A percentile compares a stretch with the other conserved stretches of the same genome.
These are phyloP conservation scores for Trypoxylus dichotomus DNA, from an alignment of 1,140 invertebrate genomes.

Conservation along the genomic window DNA sequence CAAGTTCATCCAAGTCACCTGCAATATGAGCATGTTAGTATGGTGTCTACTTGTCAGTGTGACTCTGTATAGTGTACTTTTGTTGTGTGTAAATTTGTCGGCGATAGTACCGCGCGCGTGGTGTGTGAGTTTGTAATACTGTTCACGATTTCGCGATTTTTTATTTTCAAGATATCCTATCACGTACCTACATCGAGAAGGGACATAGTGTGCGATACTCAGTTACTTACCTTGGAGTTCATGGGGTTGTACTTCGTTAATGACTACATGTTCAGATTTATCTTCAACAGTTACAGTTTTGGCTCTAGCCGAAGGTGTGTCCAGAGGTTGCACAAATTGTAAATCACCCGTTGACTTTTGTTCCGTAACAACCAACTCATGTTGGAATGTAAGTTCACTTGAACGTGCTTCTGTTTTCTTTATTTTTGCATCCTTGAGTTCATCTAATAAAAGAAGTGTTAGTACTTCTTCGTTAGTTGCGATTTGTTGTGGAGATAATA, in stretches of 20 bases:
- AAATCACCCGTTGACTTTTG: slow-evolving; percentile 54
- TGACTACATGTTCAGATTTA: slow-evolving; percentile 46
- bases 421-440: slow-evolving; percentile 45
- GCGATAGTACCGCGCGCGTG: slow-evolving; percentile 7
- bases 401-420: slow-evolving; percentile 53
- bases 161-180: not conserved
- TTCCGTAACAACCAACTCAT: slow-evolving; percentile 59
- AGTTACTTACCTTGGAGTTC: slow-evolving; percentile 59
- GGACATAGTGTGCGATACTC: slow-evolving; percentile 17
- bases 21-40: slow-evolving; percentile 46
- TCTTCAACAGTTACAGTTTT: slow-evolving; percentile 45
- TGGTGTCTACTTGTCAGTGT: slow-evolving; percentile 33
- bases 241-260: slow-evolving; percentile 55
- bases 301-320: slow-evolving; percentile 42
- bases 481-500: slow-evolving; percentile 52
- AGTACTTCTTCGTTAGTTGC: slow-evolving; percentile 51
- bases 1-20: slow-evolving; percentile 50
- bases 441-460: slow-evolving; percentile 43
- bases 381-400: slow-evolving; percentile 47
- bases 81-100: slow-evolving; percentile 27
- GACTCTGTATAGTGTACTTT: slow-evolving; percentile 29
- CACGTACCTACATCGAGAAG: not conserved
- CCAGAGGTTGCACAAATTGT: slow-evolving; percentile 50
- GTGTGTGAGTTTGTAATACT: not conserved
- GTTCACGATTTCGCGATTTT: not conserved